Conservation (phyloP, 2,113 vertebrate species). For the Syngnathoides biaculeatus region DNA sequence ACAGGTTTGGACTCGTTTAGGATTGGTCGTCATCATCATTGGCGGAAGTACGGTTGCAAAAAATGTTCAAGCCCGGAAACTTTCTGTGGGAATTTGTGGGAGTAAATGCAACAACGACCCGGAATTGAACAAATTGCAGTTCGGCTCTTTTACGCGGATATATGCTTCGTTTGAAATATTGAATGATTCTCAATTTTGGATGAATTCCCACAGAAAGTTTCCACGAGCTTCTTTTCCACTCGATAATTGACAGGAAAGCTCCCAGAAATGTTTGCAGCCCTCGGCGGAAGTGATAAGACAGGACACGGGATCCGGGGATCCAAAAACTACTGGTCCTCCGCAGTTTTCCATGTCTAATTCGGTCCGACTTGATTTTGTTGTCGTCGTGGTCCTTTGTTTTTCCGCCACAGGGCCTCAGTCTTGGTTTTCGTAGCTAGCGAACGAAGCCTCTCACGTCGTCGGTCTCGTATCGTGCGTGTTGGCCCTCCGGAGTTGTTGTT, state of each 20-base stretch:
- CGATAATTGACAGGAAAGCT: too few relatives aligned
- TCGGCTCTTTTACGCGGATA: too few relatives aligned
- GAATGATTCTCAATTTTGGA: neutral
- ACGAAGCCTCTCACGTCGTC: conserved; percentile 43
- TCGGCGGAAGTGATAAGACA: conserved; percentile 26
- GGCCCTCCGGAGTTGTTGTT: conserved; percentile 64
- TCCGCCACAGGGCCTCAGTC: conserved; percentile 48
- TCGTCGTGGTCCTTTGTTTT: conserved; percentile 26
- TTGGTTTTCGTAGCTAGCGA: conserved; percentile 41
- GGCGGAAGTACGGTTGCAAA: neutral
- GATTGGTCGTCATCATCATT: conserved; percentile 52
- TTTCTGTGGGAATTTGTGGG: neutral
- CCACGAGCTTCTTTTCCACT: too few relatives aligned
- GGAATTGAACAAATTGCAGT: neutral
- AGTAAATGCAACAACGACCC: too few relatives aligned
- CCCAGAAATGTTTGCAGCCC: neutral
- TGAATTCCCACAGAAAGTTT: neutral
- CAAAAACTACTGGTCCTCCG: conserved; percentile 49
- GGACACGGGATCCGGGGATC: conserved; percentile 15
- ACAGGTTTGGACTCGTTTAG: conserved; percentile 78
- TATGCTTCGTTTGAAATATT: too few relatives aligned
- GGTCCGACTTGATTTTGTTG: conserved; percentile 7
- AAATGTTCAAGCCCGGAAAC: neutral
- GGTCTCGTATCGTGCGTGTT: conserved; percentile 37
- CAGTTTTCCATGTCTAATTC: conserved; percentile 29